These are phyloP conservation scores for Nesoenas mayeri DNA, from an alignment of 2,113 vertebrate species.

Conservation along the genomic window DNA sequence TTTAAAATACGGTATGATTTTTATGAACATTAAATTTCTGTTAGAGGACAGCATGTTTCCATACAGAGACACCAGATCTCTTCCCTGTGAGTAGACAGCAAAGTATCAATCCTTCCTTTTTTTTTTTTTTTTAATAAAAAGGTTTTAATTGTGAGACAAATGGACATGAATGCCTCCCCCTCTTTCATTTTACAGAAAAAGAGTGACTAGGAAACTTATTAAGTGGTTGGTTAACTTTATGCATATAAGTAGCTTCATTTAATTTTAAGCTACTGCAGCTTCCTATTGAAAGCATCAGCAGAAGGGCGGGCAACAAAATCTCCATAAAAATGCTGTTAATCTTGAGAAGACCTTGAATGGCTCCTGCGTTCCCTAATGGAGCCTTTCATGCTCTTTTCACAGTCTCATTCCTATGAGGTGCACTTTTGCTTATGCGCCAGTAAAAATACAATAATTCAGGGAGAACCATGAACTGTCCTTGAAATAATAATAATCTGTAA, in stretches of 20 bases:
- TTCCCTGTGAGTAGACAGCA: neutral
- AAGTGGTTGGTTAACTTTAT: constrained; percentile 27
- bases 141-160: neutral
- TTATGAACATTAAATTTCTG: neutral
- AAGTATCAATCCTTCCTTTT: neutral
- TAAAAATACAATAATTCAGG: neutral
- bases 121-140: too few relatives aligned
- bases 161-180: neutral
- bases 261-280: neutral
- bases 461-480: neutral
- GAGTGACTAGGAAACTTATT: constrained; percentile 7
- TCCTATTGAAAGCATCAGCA: neutral
- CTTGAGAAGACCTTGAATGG: neutral
- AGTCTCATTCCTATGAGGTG: neutral
- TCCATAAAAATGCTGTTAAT: constrained; percentile 5
- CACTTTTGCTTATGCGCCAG: neutral
- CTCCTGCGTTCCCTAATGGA: neutral
- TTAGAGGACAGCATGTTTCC: neutral
- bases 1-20: neutral
- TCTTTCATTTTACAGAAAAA: neutral
- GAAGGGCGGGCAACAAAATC: neutral
- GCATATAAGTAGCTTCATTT: neutral
- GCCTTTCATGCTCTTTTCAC: neutral
- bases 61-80: neutral
- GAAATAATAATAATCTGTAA: neutral